Percentiles rank a stretch among this genome's conserved stretches.
These are phyloP conservation scores for Geothlypis trichas DNA, from an alignment of 2,113 vertebrate genomes.

Conservation along the genomic window DNA sequence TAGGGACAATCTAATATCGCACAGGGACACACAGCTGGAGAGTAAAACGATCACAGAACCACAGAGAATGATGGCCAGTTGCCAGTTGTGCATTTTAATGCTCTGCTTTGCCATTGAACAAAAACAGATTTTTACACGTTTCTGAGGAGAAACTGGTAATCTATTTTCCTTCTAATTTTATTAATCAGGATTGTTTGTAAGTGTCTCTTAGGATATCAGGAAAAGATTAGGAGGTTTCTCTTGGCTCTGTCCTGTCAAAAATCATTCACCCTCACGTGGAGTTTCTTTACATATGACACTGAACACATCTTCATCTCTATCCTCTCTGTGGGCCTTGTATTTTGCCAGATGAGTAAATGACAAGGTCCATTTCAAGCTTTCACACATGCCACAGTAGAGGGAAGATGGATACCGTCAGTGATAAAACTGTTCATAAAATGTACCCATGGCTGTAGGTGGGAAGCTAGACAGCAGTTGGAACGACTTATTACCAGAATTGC, in stretches of 20 bases:
- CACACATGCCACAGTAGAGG: neutral
- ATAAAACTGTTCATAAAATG: neutral
- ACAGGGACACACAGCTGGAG: neutral
- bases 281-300: neutral
- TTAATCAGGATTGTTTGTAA: neutral
- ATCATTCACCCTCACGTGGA: neutral
- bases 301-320: neutral
- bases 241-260: neutral
- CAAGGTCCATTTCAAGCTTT: neutral
- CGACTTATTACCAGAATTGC: neutral
- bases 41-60: neutral
- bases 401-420: neutral
- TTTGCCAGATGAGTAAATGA: neutral
- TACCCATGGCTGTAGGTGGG: neutral
- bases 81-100: conserved; percentile 18
- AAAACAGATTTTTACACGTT: neutral
- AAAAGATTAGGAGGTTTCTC: neutral
- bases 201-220: neutral
- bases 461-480: neutral
- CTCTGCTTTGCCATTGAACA: neutral
- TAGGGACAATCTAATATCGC: neutral
- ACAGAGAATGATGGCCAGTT: neutral
- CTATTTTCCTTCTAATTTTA: neutral
- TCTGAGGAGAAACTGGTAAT: neutral
- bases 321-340: neutral